Percentiles rank a stretch among this genome's conserved stretches.
These are phyloP conservation scores for Macrophya annulata DNA, from an alignment of 2,888 invertebrate genomes.

Conservation along the genomic window DNA sequence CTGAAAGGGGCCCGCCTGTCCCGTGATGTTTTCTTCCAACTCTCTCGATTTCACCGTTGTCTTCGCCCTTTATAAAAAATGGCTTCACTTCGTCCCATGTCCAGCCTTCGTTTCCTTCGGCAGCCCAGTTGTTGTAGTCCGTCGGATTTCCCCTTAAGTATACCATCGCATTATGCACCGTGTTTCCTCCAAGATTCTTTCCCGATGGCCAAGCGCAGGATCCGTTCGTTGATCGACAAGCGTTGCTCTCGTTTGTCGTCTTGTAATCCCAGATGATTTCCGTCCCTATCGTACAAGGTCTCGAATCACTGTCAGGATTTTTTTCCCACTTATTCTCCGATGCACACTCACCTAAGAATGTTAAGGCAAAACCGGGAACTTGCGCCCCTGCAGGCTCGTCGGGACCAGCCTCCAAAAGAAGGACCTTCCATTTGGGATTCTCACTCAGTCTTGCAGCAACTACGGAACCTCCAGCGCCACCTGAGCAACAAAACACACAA, in stretches of 20 bases:
- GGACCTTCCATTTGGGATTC: conserved; percentile 74
- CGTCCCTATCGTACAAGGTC: background rate
- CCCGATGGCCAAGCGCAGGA: conserved; percentile 80
- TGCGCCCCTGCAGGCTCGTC: conserved; percentile 85
- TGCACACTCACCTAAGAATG: conserved; percentile 77
- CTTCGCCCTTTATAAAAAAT: too few species aligned
- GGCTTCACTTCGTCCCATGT: conserved; percentile 85
- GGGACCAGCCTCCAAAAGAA: conserved; percentile 58
- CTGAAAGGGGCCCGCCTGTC: conserved; percentile 83
- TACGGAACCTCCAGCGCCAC: conserved; percentile 85
- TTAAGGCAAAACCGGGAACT: conserved; percentile 85
- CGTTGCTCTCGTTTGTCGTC: conserved; percentile 84
- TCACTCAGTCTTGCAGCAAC: conserved; percentile 85
- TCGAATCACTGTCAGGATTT: too few species aligned
- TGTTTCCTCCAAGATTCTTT: too few species aligned
- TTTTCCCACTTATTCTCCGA: too few species aligned
- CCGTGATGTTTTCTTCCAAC: conserved; percentile 84
- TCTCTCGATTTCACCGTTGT: too few species aligned
- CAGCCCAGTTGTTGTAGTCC: conserved; percentile 83
- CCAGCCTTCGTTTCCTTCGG: conserved; percentile 89
- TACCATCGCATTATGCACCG: too few species aligned
- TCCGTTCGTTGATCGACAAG: conserved; percentile 80
- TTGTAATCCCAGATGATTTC: conserved; percentile 27
- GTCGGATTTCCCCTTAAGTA: too few species aligned
- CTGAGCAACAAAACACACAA: conserved; percentile 61